Base-by-base conservation (phyloP, 2,888 invertebrate genomes). In the Ametastegia equiseti region DNA sequence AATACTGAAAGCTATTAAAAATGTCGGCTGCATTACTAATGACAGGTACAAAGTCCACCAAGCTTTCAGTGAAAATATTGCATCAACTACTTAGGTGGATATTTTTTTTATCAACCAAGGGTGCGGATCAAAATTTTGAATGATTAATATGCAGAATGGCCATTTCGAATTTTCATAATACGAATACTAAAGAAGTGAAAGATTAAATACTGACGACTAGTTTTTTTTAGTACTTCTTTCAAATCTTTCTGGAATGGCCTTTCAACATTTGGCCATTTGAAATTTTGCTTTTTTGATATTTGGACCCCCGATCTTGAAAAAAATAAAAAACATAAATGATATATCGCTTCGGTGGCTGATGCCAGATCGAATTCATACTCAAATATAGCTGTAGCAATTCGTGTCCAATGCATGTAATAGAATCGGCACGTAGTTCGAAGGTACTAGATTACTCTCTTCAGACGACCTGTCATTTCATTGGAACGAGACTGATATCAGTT, bases 371-470 rank as follows among this genome's bases (percentile, higher is more conserved):
- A 60, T 11, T 60, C 5, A 15, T 13, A 60, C 15, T 60, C 60
- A 60, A 30, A 60, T 30, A 60, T 60, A 30, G 1, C 11, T 30
- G 15, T 60, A 60, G 60, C 60, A 60, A 27, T 60, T 15, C 5
- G 30, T 30, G 11, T 60, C 60, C 60, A 30, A 13, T 30, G 60
- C 60, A 15, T n/a, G n/a, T 60, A 30, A 60, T 23, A 60, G 30
- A 60, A 60, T n/a, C n/a, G 30, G 60, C 60, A 60, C 60, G 60
- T 60, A 60, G 15, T 60, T 60, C 60, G 30, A 15, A 60, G 30
- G 27, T 30, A 30, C 30, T 60, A 19, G 60, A 30, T 60, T 30
- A 60, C 60, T 60, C 60, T 30, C 30, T 60, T 30, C 60, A 60
- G 5, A 60, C 30, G 60, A 30, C 13, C 60, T 60, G 60, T 30